phyloP scores from a whole-genome alignment of 2,888 invertebrate species.

The Aphelenchoides bicaudatus region DNA sequence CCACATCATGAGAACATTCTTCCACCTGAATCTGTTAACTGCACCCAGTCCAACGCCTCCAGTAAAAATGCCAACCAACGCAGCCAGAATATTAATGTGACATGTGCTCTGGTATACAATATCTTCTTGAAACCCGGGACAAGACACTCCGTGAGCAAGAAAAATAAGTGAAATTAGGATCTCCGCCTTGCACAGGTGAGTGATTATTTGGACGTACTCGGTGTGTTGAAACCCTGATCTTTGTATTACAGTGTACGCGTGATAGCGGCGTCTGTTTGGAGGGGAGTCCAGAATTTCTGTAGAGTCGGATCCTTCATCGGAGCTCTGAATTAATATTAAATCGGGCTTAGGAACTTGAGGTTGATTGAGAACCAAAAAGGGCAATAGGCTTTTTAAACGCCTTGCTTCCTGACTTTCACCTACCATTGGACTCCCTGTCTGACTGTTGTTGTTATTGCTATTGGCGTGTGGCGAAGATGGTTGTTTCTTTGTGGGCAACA shows the following conservation, averaged over 20 bases:
- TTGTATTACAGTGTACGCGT: conserved; percentile 57
- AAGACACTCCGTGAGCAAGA: conserved; percentile 39
- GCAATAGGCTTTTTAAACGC: no score
- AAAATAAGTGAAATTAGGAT: conserved; percentile 50
- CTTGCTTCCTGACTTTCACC: no score
- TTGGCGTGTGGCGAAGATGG: no score
- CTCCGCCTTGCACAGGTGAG: conserved; percentile 55
- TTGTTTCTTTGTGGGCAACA: no score
- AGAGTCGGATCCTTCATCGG: conserved; percentile 22
- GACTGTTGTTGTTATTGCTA: no score
- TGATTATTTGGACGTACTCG: conserved; percentile 55
- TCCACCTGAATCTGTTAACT: conserved; percentile 54
- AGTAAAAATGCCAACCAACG: conserved; percentile 52
- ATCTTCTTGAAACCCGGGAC: conserved; percentile 43
- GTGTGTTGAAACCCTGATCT: conserved; percentile 56
- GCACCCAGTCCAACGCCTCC: conserved; percentile 58
- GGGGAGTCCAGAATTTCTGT: conserved; percentile 23
- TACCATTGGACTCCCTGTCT: no score
- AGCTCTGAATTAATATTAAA: no score
- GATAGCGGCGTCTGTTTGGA: conserved; percentile 37
- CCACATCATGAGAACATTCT: no score
- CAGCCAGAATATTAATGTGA: conserved; percentile 57
- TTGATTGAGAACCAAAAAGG: no score
- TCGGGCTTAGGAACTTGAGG: no score
- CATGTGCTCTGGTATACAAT: conserved; percentile 55